phyloP scores from a whole-genome alignment of 2,888 invertebrate species.

The Lasioglossum leucozonium region DNA sequence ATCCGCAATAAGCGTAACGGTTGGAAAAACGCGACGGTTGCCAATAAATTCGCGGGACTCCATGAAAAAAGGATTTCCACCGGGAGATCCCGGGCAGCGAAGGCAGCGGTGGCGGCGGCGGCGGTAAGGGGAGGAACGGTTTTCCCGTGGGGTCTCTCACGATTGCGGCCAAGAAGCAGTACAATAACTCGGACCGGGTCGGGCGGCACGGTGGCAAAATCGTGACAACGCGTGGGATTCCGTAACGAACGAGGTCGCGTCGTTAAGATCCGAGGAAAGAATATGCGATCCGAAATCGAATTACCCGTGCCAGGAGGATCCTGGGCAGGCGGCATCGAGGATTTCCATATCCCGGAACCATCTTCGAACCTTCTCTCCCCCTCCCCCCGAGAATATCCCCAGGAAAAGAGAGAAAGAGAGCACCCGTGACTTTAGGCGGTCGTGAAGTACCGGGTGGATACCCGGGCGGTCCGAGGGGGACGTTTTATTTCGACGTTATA shows the following conservation, averaged over 20 bases:
- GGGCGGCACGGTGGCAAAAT: slow-evolving; percentile 12
- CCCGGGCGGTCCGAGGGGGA: slow-evolving; percentile 57
- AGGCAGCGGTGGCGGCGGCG: too few species aligned
- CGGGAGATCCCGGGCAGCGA: not conserved
- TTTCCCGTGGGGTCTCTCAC: not conserved
- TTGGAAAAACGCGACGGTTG: not conserved
- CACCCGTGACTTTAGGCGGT: slow-evolving; percentile 66
- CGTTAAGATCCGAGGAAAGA: slow-evolving; percentile 42
- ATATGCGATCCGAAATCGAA: slow-evolving; percentile 52
- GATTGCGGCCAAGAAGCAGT: slow-evolving; percentile 7
- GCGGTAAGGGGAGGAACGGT: not conserved
- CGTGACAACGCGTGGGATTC: slow-evolving; percentile 30
- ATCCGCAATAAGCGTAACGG: slow-evolving; percentile 1
- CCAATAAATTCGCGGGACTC: not conserved
- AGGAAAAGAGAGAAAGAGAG: not conserved
- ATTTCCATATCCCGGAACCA: slow-evolving; percentile 74
- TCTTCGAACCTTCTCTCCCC: too few species aligned
- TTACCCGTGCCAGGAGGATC: slow-evolving; percentile 41
- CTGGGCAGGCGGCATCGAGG: slow-evolving; percentile 25
- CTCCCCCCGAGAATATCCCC: slow-evolving; percentile 51
- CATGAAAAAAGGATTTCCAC: not conserved
- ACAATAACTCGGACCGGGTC: slow-evolving; percentile 9
- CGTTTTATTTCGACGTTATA: slow-evolving; percentile 80
- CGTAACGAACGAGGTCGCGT: slow-evolving; percentile 40
- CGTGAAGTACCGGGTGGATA: slow-evolving; percentile 61